Conservation (phyloP, 1,140 invertebrate species). For the Gerris buenoi region DNA sequence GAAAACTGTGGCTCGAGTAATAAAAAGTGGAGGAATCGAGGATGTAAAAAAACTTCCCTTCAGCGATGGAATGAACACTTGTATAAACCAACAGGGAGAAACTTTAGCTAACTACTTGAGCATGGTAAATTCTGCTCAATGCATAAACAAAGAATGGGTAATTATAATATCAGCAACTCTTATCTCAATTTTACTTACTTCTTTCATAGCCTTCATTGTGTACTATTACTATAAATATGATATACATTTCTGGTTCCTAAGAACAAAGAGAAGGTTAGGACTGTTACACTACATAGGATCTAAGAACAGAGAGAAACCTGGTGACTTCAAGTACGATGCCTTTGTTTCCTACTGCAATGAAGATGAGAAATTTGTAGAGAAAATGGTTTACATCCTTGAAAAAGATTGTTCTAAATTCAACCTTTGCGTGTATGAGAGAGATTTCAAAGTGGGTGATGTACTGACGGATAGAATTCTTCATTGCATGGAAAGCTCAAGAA, state of each 20-base stretch:
- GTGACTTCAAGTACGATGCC: conserved; percentile 40
- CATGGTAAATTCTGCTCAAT: too few relatives aligned
- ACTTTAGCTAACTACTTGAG: too few relatives aligned
- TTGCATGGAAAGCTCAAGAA: conserved; percentile 40
- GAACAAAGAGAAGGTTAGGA: not conserved
- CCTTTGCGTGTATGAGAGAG: conserved; percentile 46
- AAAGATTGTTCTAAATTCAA: conserved; percentile 35
- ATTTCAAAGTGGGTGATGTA: conserved; percentile 44
- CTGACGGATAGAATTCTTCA: conserved; percentile 43
- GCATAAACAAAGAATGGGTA: not conserved
- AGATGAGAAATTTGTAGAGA: conserved; percentile 41
- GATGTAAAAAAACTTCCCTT: too few relatives aligned
- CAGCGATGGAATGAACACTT: too few relatives aligned
- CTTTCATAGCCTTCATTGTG: too few relatives aligned
- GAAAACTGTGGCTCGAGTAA: not conserved
- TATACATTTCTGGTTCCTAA: not conserved
- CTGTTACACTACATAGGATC: not conserved
- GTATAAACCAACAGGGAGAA: too few relatives aligned
- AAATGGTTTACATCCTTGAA: conserved; percentile 40
- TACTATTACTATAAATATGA: not conserved
- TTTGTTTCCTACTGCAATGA: conserved; percentile 49
- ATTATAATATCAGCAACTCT: not conserved
- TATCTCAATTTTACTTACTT: not conserved
- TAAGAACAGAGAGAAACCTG: not conserved
- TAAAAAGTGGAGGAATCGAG: too few relatives aligned